A percentile compares a stretch with the other conserved stretches of the same genome.
phyloP scores from a whole-genome alignment of 2,797 vertebrate species.

The Columba guinea region DNA sequence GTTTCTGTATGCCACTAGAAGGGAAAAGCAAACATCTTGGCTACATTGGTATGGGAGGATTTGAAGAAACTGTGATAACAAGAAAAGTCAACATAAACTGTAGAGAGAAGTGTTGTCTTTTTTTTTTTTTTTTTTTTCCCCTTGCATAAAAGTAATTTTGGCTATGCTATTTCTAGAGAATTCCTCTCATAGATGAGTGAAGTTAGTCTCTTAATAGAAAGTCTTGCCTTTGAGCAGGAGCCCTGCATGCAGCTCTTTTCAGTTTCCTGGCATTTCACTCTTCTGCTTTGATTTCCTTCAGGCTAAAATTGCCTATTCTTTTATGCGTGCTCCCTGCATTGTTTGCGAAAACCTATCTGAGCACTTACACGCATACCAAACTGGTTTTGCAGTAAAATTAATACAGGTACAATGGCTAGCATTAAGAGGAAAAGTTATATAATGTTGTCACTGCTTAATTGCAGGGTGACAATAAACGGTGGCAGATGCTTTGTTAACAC shows the following conservation, averaged over 20 bases:
- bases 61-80: background rate
- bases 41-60: background rate
- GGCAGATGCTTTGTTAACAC: too few relatives aligned
- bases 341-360: background rate
- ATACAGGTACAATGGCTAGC: background rate
- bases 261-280: background rate
- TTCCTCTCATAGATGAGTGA: background rate
- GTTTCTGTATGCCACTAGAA: background rate
- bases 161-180: background rate
- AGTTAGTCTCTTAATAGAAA: background rate
- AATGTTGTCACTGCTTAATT: background rate
- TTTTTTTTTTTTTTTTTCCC: background rate
- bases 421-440: background rate
- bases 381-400: background rate
- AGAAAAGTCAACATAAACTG: background rate
- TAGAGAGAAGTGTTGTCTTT: background rate
- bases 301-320: background rate
- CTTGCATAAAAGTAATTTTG: background rate
- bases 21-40: background rate
- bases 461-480: too few relatives aligned
- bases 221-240: background rate
- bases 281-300: background rate
- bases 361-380: background rate
- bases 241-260: rapidly evolving
- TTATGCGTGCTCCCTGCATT: background rate